These are phyloP conservation scores for Heliconius cydno DNA, from an alignment of 2,888 invertebrate species.

Conservation along the genomic window DNA sequence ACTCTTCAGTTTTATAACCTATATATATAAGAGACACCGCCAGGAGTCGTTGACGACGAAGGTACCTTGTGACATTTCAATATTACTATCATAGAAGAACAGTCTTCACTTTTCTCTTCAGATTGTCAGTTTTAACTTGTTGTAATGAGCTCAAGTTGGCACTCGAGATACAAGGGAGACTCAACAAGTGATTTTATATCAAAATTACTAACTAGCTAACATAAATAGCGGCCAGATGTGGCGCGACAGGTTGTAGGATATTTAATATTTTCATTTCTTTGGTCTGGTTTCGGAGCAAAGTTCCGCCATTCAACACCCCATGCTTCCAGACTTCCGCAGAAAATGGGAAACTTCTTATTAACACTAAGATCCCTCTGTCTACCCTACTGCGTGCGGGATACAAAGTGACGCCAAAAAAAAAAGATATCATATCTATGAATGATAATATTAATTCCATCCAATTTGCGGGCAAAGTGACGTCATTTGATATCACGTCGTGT, in stretches of 20 bases:
- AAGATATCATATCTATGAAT: too few relatives aligned
- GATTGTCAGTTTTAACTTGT: constrained; percentile 6
- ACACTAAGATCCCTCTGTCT: background rate
- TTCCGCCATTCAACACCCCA: background rate
- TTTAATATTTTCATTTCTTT: background rate
- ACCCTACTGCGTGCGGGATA: background rate
- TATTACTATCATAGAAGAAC: constrained; percentile 12
- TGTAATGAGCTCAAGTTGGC: constrained; percentile 6
- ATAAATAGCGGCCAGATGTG: too few relatives aligned
- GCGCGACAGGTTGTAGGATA: too few relatives aligned
- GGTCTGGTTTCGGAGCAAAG: background rate
- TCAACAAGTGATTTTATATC: background rate
- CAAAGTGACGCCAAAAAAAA: background rate
- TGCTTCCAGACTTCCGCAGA: background rate
- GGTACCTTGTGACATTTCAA: background rate
- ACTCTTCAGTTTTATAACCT: too few relatives aligned
- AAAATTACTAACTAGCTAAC: background rate
- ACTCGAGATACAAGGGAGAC: background rate
- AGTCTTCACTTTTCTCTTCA: constrained; percentile 20
- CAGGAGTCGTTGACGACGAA: constrained; percentile 19
- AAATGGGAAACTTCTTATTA: background rate
- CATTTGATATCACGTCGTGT: background rate
- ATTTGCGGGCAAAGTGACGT: background rate
- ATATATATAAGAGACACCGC: too few relatives aligned
- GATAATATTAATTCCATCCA: background rate